Evolutionary conservation across 2,888 invertebrate species (phyloP).

Genomic region (Pyrgus malvae): DNA sequence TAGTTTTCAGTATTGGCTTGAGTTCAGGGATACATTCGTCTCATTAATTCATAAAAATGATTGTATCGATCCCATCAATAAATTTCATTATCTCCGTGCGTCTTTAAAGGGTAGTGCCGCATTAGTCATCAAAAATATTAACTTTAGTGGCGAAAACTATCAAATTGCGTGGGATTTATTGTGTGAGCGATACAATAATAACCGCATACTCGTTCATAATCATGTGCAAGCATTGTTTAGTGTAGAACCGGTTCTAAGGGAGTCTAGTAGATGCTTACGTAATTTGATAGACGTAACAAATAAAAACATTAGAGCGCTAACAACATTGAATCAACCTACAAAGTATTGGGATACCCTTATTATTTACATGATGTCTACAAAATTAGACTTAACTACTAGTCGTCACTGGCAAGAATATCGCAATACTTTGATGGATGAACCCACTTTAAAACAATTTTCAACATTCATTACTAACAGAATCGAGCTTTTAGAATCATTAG

Average conservation of each 20-base stretch:
- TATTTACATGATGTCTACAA: conserved; percentile 20
- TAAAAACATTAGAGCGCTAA: conserved; percentile 28
- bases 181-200: conserved; percentile 28
- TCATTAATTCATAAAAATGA: conserved; percentile 26
- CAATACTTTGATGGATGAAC: neutral
- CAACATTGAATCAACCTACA: conserved; percentile 13
- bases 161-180: conserved; percentile 27
- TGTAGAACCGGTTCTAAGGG: conserved; percentile 5
- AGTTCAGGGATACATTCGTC: conserved; percentile 28
- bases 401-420: conserved; percentile 28
- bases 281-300: neutral
- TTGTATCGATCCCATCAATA: conserved; percentile 18
- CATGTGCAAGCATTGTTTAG: conserved; percentile 16
- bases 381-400: conserved; percentile 18
- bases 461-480: neutral
- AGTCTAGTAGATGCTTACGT: neutral
- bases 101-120: conserved; percentile 19
- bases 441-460: neutral
- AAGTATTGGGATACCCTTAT: conserved; percentile 12
- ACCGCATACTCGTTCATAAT: conserved; percentile 18
- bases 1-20: conserved; percentile 30
- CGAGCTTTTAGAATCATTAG: conserved; percentile 24
- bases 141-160: conserved; percentile 28
- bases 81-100: conserved; percentile 21
- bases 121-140: conserved; percentile 26